Conservation (phyloP, 2,797 vertebrate species). For the Vultur gryphus region DNA sequence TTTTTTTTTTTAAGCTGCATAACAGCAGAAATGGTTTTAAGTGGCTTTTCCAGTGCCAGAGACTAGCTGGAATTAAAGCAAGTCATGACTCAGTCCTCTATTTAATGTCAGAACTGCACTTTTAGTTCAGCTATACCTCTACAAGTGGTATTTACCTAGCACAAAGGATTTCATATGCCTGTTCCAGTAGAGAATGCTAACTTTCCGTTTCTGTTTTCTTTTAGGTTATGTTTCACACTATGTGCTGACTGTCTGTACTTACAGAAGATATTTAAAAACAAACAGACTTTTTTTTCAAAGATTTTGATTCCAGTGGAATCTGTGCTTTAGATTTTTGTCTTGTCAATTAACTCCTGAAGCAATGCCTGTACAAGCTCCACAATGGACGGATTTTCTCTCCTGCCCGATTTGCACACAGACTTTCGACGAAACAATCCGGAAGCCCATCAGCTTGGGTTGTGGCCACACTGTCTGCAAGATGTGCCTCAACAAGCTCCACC, state of each 20-base stretch:
- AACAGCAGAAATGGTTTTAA: not conserved
- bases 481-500: constrained; percentile 99
- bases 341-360: constrained; percentile 76
- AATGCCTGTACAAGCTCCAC: constrained; percentile 99
- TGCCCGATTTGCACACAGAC: constrained; percentile 99
- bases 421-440: constrained; percentile 95
- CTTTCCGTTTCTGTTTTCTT: constrained; percentile 42
- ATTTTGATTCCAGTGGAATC: constrained; percentile 99
- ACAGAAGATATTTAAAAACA: constrained; percentile 83
- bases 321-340: constrained; percentile 83
- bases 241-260: constrained; percentile 86
- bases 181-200: not conserved
- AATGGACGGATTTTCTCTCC: constrained; percentile 99
- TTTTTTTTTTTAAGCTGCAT: not conserved
- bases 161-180: not conserved
- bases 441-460: constrained; percentile 97
- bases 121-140: not conserved
- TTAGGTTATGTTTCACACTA: constrained; percentile 87
- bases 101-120: not conserved
- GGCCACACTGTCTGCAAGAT: constrained; percentile 99
- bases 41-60: not conserved
- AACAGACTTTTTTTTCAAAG: constrained; percentile 74
- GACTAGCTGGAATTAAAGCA: not conserved
- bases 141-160: not conserved
- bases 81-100: not conserved